Percentiles rank a stretch among this genome's conserved stretches.
These are phyloP conservation scores for Manacus vitellinus DNA, from an alignment of 2,113 vertebrate species.

Conservation along the genomic window DNA sequence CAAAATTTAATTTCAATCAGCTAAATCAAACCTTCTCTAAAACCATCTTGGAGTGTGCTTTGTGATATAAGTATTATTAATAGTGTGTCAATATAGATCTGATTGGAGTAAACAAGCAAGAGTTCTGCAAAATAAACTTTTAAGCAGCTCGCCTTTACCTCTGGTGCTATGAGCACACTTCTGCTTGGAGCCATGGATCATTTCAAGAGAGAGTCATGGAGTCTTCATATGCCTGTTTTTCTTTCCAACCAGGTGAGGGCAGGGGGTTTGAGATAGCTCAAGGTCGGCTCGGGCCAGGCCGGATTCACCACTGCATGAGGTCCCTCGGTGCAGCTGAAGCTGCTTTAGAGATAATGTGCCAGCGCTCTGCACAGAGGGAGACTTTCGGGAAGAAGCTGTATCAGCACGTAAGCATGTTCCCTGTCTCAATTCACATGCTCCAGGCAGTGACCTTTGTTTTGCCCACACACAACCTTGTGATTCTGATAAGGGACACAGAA, in stretches of 20 bases:
- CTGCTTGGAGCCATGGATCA: not conserved
- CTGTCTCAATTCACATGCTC: rapidly evolving
- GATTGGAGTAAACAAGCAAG: not conserved
- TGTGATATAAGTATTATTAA: not conserved
- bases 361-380: constrained; percentile 73
- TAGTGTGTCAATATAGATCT: no score
- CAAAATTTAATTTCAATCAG: not conserved
- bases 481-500: not conserved
- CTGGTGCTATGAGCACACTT: not conserved
- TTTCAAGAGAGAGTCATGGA: not conserved
- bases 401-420: constrained; percentile 79
- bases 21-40: not conserved
- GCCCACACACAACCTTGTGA: not conserved
- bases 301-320: constrained; percentile 94
- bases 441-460: not conserved
- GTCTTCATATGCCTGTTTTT: not conserved
- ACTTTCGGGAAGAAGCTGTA: constrained; percentile 88
- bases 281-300: constrained; percentile 87
- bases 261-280: constrained; percentile 92
- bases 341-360: constrained; percentile 85
- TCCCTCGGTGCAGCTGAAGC: constrained; percentile 82
- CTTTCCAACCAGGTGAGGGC: constrained; percentile 83
- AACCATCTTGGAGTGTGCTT: not conserved
- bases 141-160: not conserved
- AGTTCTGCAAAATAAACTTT: not conserved